These are phyloP conservation scores for Halisarca cf. caerulea DNA, from an alignment of 37 sponge, comb jelly and placozoan genomes.

Conservation along the genomic window DNA sequence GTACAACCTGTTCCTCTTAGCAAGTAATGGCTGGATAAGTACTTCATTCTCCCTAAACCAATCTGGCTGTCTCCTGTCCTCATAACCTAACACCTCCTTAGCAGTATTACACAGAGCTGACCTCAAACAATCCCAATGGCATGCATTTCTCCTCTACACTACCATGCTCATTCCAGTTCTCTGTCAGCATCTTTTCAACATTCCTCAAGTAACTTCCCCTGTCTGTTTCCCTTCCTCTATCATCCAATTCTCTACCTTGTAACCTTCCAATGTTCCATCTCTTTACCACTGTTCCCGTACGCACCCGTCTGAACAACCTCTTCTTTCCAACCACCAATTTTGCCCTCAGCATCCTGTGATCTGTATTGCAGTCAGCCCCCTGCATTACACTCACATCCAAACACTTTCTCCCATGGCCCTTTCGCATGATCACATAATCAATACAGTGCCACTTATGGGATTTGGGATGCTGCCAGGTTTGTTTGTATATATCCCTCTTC, in stretches of 20 bases:
- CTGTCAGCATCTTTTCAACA: not conserved
- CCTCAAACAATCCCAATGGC: conserved; percentile 9
- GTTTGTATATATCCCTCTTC: conserved; percentile 24
- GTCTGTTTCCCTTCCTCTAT: conserved; percentile 6
- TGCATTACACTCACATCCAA: conserved; percentile 16
- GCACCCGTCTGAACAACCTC: not conserved
- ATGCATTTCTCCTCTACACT: no score
- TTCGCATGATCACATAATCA: no score
- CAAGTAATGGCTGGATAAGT: not conserved
- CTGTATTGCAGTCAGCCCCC: conserved; percentile 5
- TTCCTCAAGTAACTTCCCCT: not conserved
- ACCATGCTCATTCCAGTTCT: no score
- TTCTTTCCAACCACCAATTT: conserved; percentile 8
- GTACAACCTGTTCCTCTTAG: conserved; percentile 1
- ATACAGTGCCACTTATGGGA: conserved; percentile 23
- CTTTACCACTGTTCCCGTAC: conserved; percentile 3
- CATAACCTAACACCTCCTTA: conserved; percentile 16
- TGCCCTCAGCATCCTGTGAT: conserved; percentile 15
- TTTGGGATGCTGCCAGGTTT: conserved; percentile 27
- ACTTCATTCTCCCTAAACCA: conserved; percentile 10
- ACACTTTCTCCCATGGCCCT: not conserved
- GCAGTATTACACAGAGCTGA: conserved; percentile 2
- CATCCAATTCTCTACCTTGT: not conserved
- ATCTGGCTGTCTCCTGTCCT: conserved; percentile 11
- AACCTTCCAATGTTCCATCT: conserved; percentile 10